Evolutionary conservation across 2,113 vertebrate species (phyloP), one percentile per base, ranked within the genome.

Genomic region (Brevimyrus niger): DNA sequence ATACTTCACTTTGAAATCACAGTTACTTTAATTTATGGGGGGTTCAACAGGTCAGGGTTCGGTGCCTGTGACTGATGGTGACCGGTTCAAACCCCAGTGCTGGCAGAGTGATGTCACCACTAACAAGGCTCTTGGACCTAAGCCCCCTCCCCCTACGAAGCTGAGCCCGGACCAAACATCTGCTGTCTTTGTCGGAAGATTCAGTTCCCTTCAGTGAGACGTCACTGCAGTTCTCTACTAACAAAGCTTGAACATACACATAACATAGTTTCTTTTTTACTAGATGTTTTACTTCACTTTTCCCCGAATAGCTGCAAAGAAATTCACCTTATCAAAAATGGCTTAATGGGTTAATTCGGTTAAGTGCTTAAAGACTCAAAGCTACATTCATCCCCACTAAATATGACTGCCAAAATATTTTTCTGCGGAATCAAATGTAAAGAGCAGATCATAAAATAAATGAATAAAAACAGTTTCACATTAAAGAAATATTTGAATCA

Each of bases 231-330:
- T 84, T 84, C 82, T 84, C 44, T 84, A 47, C 8, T 84, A 21
- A 10, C 38, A 23, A 84, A 84, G 46, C 42, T 21, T n/a, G 21
- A 84, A 82, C 6, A 0, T 21, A 82, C 38, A 21, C 19, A 21
- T 6, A 38, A 84, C 31, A 42, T 19, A 10, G 82, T 84, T 84
- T 84, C 82, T 23, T 23, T 84, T 47, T 84, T 44, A 84, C 42
- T 47, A 47, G 82, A 46, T 47, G 42, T 84, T 84, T 84, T 84
- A 84, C 35, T 23, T 84, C 82, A 84, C 44, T 84, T 84, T 84
- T 84, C n/a, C 76, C 4, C 17, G 8, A 5, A 69, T 69, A 69
- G 21, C 55, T 61, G 21, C 55, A 61, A 61, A 73, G n/a, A 73
- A 31, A 69, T 31, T 69, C 65, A 76, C 61, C 61, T 31, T 13